Conservation (phyloP, 2,888 invertebrate species). For the Pristionchus exspectatus region DNA sequence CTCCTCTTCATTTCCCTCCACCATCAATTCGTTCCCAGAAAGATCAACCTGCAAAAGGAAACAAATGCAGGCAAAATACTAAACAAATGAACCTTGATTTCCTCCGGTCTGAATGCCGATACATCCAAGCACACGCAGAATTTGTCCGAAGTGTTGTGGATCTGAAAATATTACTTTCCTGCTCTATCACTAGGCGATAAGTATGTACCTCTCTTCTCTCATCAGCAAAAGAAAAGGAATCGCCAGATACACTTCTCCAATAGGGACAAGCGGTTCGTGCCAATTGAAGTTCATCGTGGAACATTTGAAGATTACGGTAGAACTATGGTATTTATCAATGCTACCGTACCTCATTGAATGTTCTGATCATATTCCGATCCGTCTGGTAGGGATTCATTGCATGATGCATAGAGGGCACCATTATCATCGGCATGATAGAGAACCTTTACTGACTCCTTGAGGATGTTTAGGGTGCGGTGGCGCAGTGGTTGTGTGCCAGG, state of each 20-base stretch:
- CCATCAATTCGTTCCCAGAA: background rate
- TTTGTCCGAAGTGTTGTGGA: background rate
- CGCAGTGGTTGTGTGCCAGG: no score
- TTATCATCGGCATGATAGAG: background rate
- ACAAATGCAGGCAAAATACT: background rate
- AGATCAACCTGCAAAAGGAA: background rate
- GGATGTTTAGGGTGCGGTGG: no score
- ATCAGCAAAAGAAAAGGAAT: background rate
- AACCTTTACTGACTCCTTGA: no score
- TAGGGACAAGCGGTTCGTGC: conserved; percentile 1
- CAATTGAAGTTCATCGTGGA: background rate
- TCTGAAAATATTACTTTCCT: background rate
- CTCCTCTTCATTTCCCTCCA: conserved; percentile 29
- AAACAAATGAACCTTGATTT: background rate
- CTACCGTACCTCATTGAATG: conserved; percentile 26
- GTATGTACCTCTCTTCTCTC: background rate
- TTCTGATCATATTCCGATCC: conserved; percentile 2
- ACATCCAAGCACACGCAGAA: background rate
- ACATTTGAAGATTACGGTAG: conserved; percentile 8
- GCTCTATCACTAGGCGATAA: background rate
- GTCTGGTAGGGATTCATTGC: background rate
- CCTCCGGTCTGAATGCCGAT: conserved; percentile 8
- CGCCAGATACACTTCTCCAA: background rate
- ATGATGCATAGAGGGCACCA: background rate
- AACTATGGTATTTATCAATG: background rate